These are phyloP conservation scores for Gari tellinella DNA, from an alignment of 2,888 invertebrate species.

Conservation along the genomic window DNA sequence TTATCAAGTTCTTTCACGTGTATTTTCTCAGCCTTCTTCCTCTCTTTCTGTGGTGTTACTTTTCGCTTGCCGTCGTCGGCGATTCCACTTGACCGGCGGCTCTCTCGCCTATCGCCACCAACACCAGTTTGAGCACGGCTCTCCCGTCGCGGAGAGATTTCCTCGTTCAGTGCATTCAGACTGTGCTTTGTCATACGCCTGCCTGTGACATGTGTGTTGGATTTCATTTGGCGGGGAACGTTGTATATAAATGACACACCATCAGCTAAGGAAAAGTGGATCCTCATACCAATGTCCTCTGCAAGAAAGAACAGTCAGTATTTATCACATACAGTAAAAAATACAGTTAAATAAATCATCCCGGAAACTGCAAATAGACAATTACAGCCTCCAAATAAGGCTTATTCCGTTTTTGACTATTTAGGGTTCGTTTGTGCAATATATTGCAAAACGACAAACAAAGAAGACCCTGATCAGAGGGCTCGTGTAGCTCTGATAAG, in stretches of 20 bases:
- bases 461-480: no score
- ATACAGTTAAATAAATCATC: no score
- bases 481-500: no score
- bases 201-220: slow-evolving; percentile 1
- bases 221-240: slow-evolving; percentile 1
- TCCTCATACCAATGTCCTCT: slow-evolving; percentile 45
- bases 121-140: not conserved
- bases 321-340: no score
- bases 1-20: slow-evolving; percentile 6
- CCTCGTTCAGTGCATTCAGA: slow-evolving; percentile 14
- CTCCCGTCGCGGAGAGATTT: slow-evolving; percentile 4
- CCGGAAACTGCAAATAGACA: no score
- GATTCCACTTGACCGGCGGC: not conserved
- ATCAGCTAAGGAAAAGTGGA: slow-evolving; percentile 55
- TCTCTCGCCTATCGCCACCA: not conserved
- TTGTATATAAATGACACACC: slow-evolving; percentile 51
- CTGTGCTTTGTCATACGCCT: slow-evolving; percentile 36
- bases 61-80: slow-evolving; percentile 10
- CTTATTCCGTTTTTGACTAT: no score
- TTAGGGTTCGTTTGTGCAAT: no score
- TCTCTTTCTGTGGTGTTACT: slow-evolving; percentile 6
- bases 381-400: no score
- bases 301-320: slow-evolving; percentile 12
- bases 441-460: no score
- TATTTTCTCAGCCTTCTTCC: slow-evolving; percentile 18